Evolutionary conservation across 2,797 vertebrate species (phyloP), one percentile per base, ranked within the genome.

Genomic region (Enteromius viviparus): DNA sequence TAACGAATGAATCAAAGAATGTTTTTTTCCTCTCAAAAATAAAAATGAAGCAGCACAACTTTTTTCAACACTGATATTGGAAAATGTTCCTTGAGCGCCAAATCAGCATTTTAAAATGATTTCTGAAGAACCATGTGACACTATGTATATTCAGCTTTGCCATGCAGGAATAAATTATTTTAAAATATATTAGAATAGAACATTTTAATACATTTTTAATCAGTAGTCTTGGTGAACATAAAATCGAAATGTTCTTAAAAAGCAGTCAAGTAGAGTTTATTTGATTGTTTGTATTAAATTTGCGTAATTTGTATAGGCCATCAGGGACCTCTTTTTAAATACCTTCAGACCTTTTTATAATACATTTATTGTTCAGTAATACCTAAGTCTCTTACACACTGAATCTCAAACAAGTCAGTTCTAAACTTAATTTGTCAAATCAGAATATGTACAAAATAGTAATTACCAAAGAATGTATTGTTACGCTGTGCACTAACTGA

Each of bases 311-410:
- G 6, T 17, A 42, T 42, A 19, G 17, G 7, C 34, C n/a, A 64
- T 49, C 5, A 34, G 78, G 34, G 17, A 70, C 62, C 1, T 64
- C 14, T 3, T 9, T 64, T 32, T 64, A 58, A 17, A 32, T 32
- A 32, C 29, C 29, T 47, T 47, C 40, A 42, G 40, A 11, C 40
- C 9, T 42, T 64, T 12, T 23, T 58, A 58, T 23, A 58, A 58
- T 32, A 64, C 62, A 34, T 74, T 74, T 37, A 23, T 4, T 65
- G 14, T 21, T 75, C 45, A 64, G 19, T 49, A 64, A 81, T 60
- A 42, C 10, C 11, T 7, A 4, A 32, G 23, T 45, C 17, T 40
- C 53, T 26, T 62, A 51, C 2, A 1, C 62, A 15, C 5, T 78
- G 45, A 78, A 47, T 78, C 62, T 51, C 45, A 37, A 78, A 78